A percentile compares a stretch with the other conserved stretches of the same genome.
These are phyloP conservation scores for Apeira syringaria DNA, from an alignment of 2,888 invertebrate species.

Conservation along the genomic window DNA sequence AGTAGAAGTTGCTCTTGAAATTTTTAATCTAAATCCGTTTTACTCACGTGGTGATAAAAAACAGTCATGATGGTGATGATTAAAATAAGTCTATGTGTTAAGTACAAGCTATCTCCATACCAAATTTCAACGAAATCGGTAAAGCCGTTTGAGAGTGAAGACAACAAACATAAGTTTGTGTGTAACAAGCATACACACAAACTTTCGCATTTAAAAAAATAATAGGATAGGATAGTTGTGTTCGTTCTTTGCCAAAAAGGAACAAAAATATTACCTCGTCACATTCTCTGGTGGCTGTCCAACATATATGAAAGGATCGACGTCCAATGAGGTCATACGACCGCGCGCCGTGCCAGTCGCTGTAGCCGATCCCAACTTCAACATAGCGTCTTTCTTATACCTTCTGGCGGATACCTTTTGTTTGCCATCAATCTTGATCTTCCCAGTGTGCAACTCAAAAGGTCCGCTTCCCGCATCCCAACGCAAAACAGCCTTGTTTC, in stretches of 20 bases:
- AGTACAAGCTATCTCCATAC: too few species aligned
- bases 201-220: too few species aligned
- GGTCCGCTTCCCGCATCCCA: conserved; percentile 75
- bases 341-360: conserved; percentile 66
- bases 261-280: conserved; percentile 51
- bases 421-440: conserved; percentile 60
- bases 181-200: too few species aligned
- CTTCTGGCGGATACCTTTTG: conserved; percentile 67
- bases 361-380: conserved; percentile 60
- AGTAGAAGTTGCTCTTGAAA: too few species aligned
- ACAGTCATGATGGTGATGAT: too few species aligned
- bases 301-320: conserved; percentile 68
- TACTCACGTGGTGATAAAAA: too few species aligned
- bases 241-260: background rate
- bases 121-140: too few species aligned
- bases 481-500: conserved; percentile 61
- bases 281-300: conserved; percentile 71
- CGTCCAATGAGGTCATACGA: conserved; percentile 69
- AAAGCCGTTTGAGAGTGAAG: too few species aligned
- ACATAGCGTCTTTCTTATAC: conserved; percentile 71
- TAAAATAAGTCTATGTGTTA: too few species aligned
- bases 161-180: too few species aligned
- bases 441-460: conserved; percentile 62
- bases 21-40: too few species aligned
- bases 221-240: too few species aligned